Evolutionary conservation across 1,140 invertebrate genomes (phyloP).

Genomic region (Drosophila teissieri): DNA sequence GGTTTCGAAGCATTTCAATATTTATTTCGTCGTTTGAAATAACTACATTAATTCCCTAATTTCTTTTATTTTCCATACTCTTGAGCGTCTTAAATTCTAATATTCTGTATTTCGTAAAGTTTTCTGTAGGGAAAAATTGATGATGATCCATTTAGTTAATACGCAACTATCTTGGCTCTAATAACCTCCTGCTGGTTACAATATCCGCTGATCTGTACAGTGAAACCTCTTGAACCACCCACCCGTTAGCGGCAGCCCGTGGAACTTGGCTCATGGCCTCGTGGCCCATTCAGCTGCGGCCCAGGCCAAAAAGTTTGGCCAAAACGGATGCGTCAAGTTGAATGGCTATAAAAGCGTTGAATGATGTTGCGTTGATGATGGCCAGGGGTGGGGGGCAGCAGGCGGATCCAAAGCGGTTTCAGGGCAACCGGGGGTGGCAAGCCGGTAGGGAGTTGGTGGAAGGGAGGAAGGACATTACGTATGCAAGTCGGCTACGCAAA

Average conservation of each 20-base stretch:
- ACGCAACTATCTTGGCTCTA: too few species aligned
- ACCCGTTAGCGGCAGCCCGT: constrained; percentile 23
- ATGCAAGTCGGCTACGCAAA: constrained; percentile 78
- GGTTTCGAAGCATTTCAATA: not conserved
- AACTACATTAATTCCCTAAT: too few species aligned
- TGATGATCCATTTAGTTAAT: too few species aligned
- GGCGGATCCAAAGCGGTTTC: not conserved
- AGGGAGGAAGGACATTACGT: constrained; percentile 59
- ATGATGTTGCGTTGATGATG: constrained; percentile 61
- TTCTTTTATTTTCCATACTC: too few species aligned
- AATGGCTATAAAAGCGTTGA: constrained; percentile 80
- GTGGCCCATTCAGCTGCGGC: constrained; percentile 41
- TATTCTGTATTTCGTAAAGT: too few species aligned
- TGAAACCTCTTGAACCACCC: constrained; percentile 34
- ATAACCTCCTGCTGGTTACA: not conserved
- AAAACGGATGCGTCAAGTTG: constrained; percentile 76
- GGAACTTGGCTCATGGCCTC: constrained; percentile 24
- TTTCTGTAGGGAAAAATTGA: too few species aligned
- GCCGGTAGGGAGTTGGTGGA: constrained; percentile 1
- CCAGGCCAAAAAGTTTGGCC: constrained; percentile 67
- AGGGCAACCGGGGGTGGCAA: constrained; percentile 1
- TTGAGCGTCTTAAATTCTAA: too few species aligned
- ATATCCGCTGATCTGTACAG: not conserved
- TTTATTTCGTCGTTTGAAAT: too few species aligned
- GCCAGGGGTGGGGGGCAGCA: not conserved